Conservation (phyloP, 2,113 vertebrate genomes). For the Pollachius pollachius region DNA sequence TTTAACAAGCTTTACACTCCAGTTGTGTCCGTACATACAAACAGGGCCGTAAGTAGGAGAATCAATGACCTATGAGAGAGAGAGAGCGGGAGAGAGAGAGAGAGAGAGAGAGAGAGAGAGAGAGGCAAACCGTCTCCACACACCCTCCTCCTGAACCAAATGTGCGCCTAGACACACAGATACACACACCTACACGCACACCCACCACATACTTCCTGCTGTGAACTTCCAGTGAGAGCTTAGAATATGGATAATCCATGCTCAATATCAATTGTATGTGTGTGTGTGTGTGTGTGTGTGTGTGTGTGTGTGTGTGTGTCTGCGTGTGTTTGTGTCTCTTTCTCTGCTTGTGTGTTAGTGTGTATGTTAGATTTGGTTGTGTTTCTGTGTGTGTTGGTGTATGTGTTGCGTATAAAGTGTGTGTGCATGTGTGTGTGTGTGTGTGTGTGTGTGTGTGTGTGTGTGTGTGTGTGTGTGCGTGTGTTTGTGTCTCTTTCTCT, state of each 20-base stretch:
- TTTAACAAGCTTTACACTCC: conserved; percentile 71
- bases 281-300: not conserved
- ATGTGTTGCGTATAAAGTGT: not conserved
- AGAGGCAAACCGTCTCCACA: not conserved
- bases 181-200: no score
- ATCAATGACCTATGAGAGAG: conserved; percentile 50
- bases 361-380: no score
- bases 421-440: no score
- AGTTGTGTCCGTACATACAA: conserved; percentile 74
- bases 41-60: conserved; percentile 68
- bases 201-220: conserved; percentile 12
- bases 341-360: no score
- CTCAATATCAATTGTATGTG: conserved; percentile 72
- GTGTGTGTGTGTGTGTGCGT: not conserved
- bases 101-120: conserved; percentile 17
- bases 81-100: not conserved
- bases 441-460: not conserved
- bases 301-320: not conserved
- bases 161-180: not conserved
- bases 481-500: not conserved
- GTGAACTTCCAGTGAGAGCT: conserved; percentile 42
- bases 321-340: not conserved
- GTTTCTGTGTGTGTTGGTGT: not conserved
- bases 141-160: not conserved
- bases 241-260: conserved; percentile 67